A percentile compares a stretch with the other conserved stretches of the same genome.
These are phyloP conservation scores for Glaucomys volans DNA, from an alignment of 2,113 vertebrate species.

Conservation along the genomic window DNA sequence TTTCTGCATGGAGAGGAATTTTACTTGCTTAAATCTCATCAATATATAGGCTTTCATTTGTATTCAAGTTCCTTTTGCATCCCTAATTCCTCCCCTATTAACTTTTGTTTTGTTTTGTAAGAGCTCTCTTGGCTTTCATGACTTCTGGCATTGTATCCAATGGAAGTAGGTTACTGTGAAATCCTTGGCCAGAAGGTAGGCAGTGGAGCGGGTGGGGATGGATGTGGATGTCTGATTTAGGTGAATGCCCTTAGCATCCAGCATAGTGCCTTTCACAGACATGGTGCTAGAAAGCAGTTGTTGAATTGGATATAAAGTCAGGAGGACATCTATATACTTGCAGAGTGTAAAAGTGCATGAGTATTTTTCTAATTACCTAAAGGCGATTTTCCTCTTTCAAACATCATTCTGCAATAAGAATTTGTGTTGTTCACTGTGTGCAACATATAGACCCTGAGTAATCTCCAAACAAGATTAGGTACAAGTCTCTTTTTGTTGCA, in stretches of 20 bases:
- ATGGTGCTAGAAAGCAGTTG: background rate
- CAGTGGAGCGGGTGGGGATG: too few relatives aligned
- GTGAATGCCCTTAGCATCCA: background rate
- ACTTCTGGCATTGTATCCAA: background rate
- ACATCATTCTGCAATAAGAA: background rate
- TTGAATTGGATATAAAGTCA: background rate
- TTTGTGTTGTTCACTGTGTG: background rate
- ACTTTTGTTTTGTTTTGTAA: background rate
- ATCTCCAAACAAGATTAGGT: background rate
- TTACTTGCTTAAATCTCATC: conserved; percentile 22
- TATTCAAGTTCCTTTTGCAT: background rate
- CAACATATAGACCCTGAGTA: background rate
- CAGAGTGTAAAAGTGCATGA: background rate
- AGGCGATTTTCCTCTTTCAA: background rate
- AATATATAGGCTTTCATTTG: background rate
- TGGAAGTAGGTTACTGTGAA: background rate
- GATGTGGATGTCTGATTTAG: background rate
- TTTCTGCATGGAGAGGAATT: background rate
- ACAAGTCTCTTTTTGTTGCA: background rate
- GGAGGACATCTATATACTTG: background rate
- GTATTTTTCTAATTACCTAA: background rate
- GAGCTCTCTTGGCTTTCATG: background rate
- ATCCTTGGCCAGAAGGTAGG: background rate
- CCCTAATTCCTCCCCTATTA: background rate
- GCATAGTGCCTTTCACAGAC: background rate